Evolutionary conservation across 2,113 vertebrate genomes (phyloP), one percentile per base, ranked within the genome.

Genomic region (Eptesicus fuscus): DNA sequence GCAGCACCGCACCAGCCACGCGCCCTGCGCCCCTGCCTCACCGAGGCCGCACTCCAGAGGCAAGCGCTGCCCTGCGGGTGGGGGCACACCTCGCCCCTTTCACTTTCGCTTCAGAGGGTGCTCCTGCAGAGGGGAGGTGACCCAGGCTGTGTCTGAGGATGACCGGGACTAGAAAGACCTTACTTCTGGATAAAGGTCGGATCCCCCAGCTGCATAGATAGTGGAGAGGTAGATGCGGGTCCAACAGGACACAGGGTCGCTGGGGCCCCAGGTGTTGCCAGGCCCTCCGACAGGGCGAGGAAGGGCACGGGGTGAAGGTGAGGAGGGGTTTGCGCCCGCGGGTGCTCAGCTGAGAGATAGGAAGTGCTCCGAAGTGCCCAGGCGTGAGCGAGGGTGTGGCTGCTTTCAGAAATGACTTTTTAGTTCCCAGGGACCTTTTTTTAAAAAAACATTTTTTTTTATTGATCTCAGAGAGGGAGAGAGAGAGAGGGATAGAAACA

Each of bases 351-450:
- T 76, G 90, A 83, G 85, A 90, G 73, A 61, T 35, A 23, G 51
- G 65, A 23, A 28, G 65, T 83, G 90, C 80, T 91, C 23, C 25
- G 74, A 76, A 77, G 90, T 82, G 71, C 71, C 65, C 2, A 10
- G 18, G 51, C 30, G 11, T 83, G 67, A 94, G 32, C 20, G 59
- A 86, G 53, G 86, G 70, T 28, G 61, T 83, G 63, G 59, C 85
- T 71, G 30, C n/a, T 79, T 90, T 88, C 78, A 42, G 59, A 92
- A 85, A 88, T 42, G 88, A 83, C 67, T 73, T 79, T 32, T 91
- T 69, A 79, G 78, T 91, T 95, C 56, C 59, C 35, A 6, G 12
- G 79, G 51, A 53, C 25, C n/a, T 80, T 94, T 83, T 76, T 56
- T 56, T 22, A 22, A 20, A 53, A 53, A 53, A 53, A 53, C 0